Conservation (phyloP, 2,113 vertebrate genomes). For the Salminus brasiliensis region DNA sequence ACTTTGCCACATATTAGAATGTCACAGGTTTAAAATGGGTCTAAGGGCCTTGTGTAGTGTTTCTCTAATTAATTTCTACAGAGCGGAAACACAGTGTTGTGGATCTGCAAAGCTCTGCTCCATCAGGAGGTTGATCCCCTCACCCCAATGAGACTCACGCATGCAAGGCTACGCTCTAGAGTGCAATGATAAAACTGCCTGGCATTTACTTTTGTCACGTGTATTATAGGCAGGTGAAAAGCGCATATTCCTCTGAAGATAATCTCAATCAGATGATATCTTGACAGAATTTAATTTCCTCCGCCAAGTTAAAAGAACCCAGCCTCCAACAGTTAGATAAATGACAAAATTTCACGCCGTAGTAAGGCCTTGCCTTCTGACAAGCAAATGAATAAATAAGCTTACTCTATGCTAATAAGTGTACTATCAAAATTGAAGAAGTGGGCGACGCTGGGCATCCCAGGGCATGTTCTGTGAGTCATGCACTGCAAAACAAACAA, state of each 20-base stretch:
- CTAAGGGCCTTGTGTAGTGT: not conserved
- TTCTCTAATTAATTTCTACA: not conserved
- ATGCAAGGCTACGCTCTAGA: not conserved
- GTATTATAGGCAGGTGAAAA: slow-evolving; percentile 8
- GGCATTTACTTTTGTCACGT: slow-evolving; percentile 7
- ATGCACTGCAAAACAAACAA: too few species aligned
- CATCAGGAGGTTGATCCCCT: not conserved
- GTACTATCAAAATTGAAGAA: not conserved
- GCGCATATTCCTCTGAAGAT: slow-evolving; percentile 30
- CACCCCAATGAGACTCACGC: not conserved
- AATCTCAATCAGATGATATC: slow-evolving; percentile 46
- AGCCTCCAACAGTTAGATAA: slow-evolving; percentile 1
- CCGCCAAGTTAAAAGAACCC: slow-evolving; percentile 42
- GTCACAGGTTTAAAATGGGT: not conserved
- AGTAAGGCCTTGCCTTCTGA: not conserved
- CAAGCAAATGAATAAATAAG: not conserved
- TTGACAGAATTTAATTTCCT: slow-evolving; percentile 49
- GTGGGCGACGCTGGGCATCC: not conserved
- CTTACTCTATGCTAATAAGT: not conserved
- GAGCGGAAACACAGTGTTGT: not conserved
- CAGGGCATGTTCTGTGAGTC: not conserved
- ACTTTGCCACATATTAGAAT: not conserved
- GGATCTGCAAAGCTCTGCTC: not conserved
- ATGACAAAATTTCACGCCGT: not conserved
- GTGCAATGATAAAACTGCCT: not conserved